Conservation (phyloP, 2,113 vertebrate genomes). For the Xenopus tropicalis region DNA sequence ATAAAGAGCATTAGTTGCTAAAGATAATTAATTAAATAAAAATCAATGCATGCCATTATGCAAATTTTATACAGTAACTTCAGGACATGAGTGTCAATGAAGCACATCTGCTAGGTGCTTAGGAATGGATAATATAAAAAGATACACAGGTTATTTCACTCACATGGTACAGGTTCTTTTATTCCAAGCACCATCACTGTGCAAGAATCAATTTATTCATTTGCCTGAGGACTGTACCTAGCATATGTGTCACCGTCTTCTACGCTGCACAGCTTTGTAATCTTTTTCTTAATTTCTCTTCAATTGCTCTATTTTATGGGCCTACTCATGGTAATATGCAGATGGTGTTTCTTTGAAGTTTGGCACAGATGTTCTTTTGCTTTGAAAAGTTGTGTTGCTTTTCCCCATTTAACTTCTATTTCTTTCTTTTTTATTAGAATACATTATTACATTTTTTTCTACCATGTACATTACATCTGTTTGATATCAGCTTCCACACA, state of each 20-base stretch:
- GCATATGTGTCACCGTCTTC: neutral
- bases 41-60: slow-evolving; percentile 40
- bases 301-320: neutral
- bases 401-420: too few relatives aligned
- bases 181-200: slow-evolving; percentile 8
- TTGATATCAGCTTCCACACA: too few relatives aligned
- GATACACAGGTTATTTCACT: neutral
- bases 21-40: slow-evolving; percentile 32
- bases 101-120: slow-evolving; percentile 13
- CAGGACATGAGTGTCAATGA: slow-evolving; percentile 32
- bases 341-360: slow-evolving; percentile 18
- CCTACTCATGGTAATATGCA: neutral
- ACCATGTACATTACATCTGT: too few relatives aligned
- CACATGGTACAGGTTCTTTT: slow-evolving; percentile 32
- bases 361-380: neutral
- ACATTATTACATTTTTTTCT: too few relatives aligned
- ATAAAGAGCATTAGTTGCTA: slow-evolving; percentile 14
- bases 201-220: slow-evolving; percentile 26
- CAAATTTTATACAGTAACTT: slow-evolving; percentile 33
- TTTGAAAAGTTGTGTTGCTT: neutral
- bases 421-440: too few relatives aligned
- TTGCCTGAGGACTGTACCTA: slow-evolving; percentile 7
- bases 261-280: neutral
- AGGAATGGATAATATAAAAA: neutral
- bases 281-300: slow-evolving; percentile 1